Evolutionary conservation across 2,113 vertebrate species (phyloP).

Genomic region (Rallus limicola): DNA sequence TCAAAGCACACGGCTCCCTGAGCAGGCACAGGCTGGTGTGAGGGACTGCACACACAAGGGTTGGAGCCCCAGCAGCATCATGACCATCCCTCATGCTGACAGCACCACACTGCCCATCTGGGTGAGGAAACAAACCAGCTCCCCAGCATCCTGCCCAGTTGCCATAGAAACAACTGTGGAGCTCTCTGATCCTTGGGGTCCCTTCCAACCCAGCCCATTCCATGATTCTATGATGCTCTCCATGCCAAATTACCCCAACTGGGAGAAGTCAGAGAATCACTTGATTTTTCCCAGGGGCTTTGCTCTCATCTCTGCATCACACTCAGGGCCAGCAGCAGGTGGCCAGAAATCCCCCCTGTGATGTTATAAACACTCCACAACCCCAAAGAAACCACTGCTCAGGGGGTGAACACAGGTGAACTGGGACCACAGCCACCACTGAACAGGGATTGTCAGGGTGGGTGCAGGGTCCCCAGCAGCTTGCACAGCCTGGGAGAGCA

Average conservation of each 20-base stretch:
- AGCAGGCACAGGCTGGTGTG: too few species aligned
- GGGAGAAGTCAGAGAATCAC: neutral
- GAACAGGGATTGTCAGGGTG: too few species aligned
- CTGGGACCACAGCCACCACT: too few species aligned
- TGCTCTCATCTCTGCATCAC: neutral
- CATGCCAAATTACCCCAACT: neutral
- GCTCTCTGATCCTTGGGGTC: too few species aligned
- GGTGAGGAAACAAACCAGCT: rapidly evolving
- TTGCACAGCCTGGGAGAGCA: rapidly evolving
- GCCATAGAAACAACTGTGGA: conserved; percentile 11
- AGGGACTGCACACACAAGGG: rapidly evolving
- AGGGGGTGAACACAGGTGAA: neutral
- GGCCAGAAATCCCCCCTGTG: neutral
- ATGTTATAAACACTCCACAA: neutral
- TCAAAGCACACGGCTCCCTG: neutral
- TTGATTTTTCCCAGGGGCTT: neutral
- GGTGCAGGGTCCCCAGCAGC: neutral
- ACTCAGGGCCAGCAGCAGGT: neutral
- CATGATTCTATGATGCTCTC: neutral
- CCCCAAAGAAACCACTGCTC: neutral
- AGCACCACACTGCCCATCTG: rapidly evolving
- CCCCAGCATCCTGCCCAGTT: neutral
- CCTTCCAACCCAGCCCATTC: too few species aligned
- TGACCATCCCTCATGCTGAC: rapidly evolving
- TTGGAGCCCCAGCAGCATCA: rapidly evolving